Evolutionary conservation across 2,888 invertebrate genomes (phyloP).

Genomic region (Syrphus vitripennis): DNA sequence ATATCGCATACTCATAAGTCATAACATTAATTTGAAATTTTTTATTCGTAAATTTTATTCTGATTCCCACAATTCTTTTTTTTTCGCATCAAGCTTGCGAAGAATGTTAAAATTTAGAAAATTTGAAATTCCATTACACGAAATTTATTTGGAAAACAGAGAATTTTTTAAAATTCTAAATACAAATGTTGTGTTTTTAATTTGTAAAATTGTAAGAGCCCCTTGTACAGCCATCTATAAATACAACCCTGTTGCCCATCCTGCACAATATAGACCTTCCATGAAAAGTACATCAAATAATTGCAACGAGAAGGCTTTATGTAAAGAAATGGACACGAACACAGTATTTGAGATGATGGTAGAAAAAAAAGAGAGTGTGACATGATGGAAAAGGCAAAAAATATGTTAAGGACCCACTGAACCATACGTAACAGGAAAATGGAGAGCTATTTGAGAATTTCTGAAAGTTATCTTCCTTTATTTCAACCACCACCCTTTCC

Average conservation of each 20-base stretch:
- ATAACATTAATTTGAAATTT: too few species aligned
- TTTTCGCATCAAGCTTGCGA: too few species aligned
- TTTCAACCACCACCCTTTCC: background rate
- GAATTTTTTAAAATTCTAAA: too few species aligned
- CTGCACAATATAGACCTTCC: background rate
- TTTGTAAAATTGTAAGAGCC: background rate
- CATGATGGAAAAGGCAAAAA: constrained; percentile 9
- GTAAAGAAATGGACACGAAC: constrained; percentile 17
- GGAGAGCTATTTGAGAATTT: constrained; percentile 55
- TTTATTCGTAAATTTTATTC: too few species aligned
- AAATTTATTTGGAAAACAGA: too few species aligned
- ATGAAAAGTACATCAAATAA: constrained; percentile 62
- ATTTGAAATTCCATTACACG: too few species aligned
- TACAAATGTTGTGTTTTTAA: too few species aligned
- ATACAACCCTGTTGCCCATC: background rate
- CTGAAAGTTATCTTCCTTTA: constrained; percentile 28
- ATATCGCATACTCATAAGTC: too few species aligned
- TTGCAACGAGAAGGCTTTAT: constrained; percentile 27
- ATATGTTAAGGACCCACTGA: constrained; percentile 62
- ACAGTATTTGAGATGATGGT: constrained; percentile 3
- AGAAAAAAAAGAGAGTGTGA: constrained; percentile 18
- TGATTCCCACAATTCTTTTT: too few species aligned
- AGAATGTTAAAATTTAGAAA: too few species aligned
- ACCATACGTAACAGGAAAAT: constrained; percentile 58
- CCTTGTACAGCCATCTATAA: background rate